These are phyloP conservation scores for Coilia nasus DNA, from an alignment of 2,797 vertebrate genomes.

Conservation along the genomic window DNA sequence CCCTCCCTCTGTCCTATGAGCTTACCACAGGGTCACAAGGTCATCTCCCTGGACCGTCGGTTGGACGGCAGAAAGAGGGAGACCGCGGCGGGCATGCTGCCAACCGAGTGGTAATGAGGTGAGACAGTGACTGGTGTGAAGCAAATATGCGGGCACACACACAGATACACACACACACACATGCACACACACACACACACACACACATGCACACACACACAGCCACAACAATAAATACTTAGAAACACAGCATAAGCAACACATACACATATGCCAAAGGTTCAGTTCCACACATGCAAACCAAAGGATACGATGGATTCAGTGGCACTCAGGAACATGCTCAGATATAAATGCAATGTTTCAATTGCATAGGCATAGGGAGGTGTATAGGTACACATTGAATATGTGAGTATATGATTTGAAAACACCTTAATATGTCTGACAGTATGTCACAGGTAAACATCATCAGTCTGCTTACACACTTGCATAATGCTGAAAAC, in stretches of 20 bases:
- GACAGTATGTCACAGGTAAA: neutral
- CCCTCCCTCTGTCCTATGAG: neutral
- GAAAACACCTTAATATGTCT: neutral
- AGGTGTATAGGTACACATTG: neutral
- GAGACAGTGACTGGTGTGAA: constrained; percentile 39
- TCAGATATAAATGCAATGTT: too few species aligned
- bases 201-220: neutral
- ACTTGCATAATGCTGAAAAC: neutral
- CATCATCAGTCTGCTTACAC: neutral
- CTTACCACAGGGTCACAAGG: constrained; percentile 27
- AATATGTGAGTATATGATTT: neutral
- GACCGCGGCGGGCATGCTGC: constrained; percentile 14
- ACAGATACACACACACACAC: neutral
- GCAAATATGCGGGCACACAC: constrained; percentile 11
- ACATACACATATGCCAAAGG: neutral
- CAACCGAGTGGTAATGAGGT: constrained; percentile 52
- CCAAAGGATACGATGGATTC: neutral
- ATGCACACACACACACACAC: neutral
- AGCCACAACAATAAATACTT: too few species aligned
- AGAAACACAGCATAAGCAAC: neutral
- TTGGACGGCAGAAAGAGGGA: neutral
- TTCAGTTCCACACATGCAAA: neutral
- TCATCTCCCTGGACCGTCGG: constrained; percentile 28
- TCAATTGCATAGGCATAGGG: too few species aligned
- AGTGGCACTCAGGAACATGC: neutral